Conservation (phyloP, 2,113 vertebrate genomes). For the Chelonoidis abingdonii region DNA sequence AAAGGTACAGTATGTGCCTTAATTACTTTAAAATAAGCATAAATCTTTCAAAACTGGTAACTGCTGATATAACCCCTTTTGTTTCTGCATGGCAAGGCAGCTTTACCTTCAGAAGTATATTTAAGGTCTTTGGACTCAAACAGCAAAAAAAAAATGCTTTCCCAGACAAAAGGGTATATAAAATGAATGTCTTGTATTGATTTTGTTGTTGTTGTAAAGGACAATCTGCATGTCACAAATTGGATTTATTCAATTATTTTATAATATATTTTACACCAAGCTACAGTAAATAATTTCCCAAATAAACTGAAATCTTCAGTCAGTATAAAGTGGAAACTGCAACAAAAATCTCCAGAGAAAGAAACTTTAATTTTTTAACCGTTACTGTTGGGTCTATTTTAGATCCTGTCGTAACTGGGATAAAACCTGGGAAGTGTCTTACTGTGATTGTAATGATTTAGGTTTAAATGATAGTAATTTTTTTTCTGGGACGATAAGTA, state of each 20-base stretch:
- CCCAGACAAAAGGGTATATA: neutral
- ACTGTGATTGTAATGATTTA: conserved; percentile 19
- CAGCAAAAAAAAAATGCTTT: neutral
- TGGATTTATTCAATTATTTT: conserved; percentile 21
- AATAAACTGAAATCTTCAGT: neutral
- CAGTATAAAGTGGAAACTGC: neutral
- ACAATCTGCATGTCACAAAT: conserved; percentile 1
- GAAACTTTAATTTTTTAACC: neutral
- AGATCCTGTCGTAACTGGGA: neutral
- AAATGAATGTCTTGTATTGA: neutral
- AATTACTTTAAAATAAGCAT: neutral
- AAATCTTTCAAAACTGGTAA: neutral
- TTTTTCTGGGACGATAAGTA: neutral
- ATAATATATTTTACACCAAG: neutral
- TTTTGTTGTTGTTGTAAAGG: neutral
- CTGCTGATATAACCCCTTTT: accelerated
- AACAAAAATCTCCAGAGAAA: neutral
- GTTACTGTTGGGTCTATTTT: neutral
- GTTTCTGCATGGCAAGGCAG: neutral
- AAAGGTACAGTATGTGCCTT: neutral
- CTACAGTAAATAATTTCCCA: neutral
- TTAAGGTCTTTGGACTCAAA: neutral
- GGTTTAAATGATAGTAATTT: neutral
- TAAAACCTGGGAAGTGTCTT: neutral
- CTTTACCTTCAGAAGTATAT: neutral